phyloP scores from a whole-genome alignment of 1,140 invertebrate genomes.

The Rhizoglyphus robini region DNA sequence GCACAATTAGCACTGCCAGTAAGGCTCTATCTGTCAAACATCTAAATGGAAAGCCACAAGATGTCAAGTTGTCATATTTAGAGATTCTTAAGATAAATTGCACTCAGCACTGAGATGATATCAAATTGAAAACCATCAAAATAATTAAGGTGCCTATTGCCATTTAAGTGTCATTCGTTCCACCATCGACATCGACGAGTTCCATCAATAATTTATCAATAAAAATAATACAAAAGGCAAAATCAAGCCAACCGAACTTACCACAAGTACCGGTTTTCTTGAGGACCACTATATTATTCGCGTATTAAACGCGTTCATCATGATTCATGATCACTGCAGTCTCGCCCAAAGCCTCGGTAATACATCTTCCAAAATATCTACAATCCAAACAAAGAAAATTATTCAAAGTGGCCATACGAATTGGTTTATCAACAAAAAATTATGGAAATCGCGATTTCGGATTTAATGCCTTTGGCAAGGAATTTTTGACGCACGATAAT shows the following conservation, averaged over 20 bases:
- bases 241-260: conserved; percentile 27
- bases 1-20: too few relatives aligned
- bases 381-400: not conserved
- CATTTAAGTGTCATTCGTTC: not conserved
- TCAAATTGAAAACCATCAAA: not conserved
- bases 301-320: conserved; percentile 32
- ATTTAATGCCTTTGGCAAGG: conserved; percentile 37
- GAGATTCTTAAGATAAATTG: not conserved
- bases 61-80: conserved; percentile 6
- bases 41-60: too few relatives aligned
- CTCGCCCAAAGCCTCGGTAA: conserved; percentile 32
- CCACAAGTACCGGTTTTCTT: conserved; percentile 35
- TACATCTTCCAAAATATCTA: conserved; percentile 38
- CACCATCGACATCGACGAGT: not conserved
- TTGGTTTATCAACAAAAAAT: conserved; percentile 31
- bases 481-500: conserved; percentile 35
- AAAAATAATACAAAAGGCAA: not conserved
- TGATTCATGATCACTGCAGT: too few relatives aligned
- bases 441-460: conserved; percentile 36
- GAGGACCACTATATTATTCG: conserved; percentile 35
- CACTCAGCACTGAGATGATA: not conserved
- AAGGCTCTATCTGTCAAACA: too few relatives aligned
- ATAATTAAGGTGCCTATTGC: conserved; percentile 8
- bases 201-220: not conserved
- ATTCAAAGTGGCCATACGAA: conserved; percentile 4